These are phyloP conservation scores for Acanthisitta chloris DNA, from an alignment of 2,113 vertebrate genomes.

Conservation along the genomic window DNA sequence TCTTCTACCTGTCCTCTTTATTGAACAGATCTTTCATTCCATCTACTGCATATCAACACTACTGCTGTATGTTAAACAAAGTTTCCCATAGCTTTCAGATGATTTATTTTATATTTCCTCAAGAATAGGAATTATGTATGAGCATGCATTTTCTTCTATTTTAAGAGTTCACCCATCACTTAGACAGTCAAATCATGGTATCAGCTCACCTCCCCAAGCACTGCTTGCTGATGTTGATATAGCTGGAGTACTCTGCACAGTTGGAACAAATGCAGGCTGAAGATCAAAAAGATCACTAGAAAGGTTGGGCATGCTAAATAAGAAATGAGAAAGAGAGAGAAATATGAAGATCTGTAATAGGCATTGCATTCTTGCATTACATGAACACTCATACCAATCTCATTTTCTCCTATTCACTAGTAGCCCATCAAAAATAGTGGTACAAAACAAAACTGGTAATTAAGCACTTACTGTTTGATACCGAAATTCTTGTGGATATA, in stretches of 20 bases:
- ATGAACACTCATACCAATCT: fast-evolving
- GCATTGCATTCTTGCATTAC: background rate
- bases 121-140: background rate
- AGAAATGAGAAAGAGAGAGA: background rate
- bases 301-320: slow-evolving; percentile 87
- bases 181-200: background rate
- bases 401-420: background rate
- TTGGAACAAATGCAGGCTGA: slow-evolving; percentile 84
- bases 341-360: background rate
- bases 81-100: background rate
- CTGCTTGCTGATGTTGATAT: slow-evolving; percentile 83
- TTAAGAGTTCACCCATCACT: background rate
- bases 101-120: background rate
- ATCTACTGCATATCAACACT: background rate
- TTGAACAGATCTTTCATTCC: background rate
- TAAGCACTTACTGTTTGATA: background rate
- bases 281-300: slow-evolving; percentile 89
- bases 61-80: background rate
- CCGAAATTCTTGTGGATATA: background rate
- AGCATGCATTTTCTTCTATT: background rate
- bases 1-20: background rate
- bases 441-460: background rate
- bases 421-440: background rate
- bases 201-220: slow-evolving; percentile 87
- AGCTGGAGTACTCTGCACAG: slow-evolving; percentile 88